Conservation (phyloP, 2,113 vertebrate genomes). For the Rhinopomastus cyanomelas region DNA sequence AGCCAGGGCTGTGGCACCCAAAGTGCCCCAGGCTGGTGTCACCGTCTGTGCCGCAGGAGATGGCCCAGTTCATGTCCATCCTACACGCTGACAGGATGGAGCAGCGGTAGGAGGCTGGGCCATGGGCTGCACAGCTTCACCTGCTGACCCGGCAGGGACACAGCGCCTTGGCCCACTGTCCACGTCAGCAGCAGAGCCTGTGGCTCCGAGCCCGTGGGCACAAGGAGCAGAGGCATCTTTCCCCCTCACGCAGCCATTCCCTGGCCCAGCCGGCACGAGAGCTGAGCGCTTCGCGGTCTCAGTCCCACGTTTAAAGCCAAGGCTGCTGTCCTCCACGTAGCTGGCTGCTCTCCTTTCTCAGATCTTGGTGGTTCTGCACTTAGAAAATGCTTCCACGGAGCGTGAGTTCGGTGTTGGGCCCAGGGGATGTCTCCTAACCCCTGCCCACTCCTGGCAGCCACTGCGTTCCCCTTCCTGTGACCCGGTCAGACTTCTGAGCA, state of each 20-base stretch:
- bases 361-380: not conserved
- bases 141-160: not conserved
- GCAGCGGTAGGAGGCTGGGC: not conserved
- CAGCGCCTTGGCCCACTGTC: fast-evolving
- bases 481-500: not conserved
- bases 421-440: constrained; percentile 7
- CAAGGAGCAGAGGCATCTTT: not conserved
- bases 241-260: not conserved
- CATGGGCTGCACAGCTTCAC: fast-evolving
- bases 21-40: fast-evolving
- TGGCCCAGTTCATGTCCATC: too few species aligned
- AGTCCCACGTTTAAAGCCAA: not conserved
- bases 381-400: not conserved
- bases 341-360: not conserved
- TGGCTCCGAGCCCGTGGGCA: not conserved
- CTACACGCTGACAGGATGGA: too few species aligned
- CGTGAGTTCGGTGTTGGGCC: not conserved
- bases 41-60: not conserved
- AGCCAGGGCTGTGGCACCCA: not conserved
- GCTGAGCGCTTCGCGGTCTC: not conserved
- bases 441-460: constrained; percentile 23
- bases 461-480: constrained; percentile 22
- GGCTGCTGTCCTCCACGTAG: too few species aligned
- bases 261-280: not conserved
- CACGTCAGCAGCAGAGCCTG: not conserved